Conservation (phyloP, 1,140 invertebrate genomes). For the Hestina assimilis region DNA sequence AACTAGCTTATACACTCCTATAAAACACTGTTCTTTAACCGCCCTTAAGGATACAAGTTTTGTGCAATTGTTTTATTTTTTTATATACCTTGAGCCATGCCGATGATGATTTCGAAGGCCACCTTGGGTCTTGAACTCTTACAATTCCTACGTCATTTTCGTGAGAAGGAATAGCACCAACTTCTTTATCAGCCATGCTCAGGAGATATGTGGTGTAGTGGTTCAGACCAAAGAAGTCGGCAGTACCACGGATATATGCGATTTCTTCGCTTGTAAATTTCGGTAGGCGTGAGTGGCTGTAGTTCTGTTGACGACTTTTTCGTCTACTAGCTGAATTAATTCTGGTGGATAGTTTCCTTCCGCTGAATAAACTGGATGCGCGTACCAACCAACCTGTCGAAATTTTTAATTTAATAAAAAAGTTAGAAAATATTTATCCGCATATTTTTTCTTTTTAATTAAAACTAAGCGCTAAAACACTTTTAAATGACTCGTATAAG, state of each 20-base stretch:
- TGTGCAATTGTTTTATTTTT: background rate
- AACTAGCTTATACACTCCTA: too few species aligned
- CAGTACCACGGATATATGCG: constrained; percentile 73
- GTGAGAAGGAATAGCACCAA: constrained; percentile 67
- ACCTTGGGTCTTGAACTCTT: constrained; percentile 67
- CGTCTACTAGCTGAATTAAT: constrained; percentile 80
- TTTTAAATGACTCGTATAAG: too few species aligned
- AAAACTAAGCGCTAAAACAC: too few species aligned
- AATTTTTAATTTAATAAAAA: background rate
- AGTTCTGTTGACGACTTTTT: constrained; percentile 81
- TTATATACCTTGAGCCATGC: constrained; percentile 70
- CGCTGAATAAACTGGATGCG: constrained; percentile 82
- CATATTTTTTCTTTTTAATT: too few species aligned
- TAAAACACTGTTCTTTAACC: too few species aligned
- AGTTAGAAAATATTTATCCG: background rate
- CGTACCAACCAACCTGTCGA: constrained; percentile 81
- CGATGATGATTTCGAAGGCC: constrained; percentile 74
- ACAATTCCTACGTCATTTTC: constrained; percentile 74
- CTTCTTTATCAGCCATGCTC: constrained; percentile 61
- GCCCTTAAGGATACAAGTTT: background rate
- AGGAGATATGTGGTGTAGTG: constrained; percentile 80
- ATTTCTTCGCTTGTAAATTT: constrained; percentile 82
- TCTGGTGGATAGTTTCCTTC: constrained; percentile 84
- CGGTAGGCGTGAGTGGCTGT: constrained; percentile 80
- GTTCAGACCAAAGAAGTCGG: constrained; percentile 82